Percentiles rank a stretch among this genome's conserved stretches.
These are phyloP conservation scores for Catocala fraxini DNA, from an alignment of 2,888 invertebrate species.

Conservation along the genomic window DNA sequence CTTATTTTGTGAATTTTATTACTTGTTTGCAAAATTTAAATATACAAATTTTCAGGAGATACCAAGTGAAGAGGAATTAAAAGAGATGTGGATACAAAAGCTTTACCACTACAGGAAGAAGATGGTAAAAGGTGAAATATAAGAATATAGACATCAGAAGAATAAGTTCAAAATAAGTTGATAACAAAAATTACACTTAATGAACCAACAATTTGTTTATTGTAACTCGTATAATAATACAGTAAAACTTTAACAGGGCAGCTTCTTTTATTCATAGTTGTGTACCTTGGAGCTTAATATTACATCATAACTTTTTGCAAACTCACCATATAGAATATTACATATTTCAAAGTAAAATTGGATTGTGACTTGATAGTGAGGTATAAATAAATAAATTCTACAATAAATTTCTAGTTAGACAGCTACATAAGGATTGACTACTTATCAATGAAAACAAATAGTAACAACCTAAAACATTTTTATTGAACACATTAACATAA, in stretches of 20 bases:
- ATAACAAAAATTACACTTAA: constrained; percentile 2
- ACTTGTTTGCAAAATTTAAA: no score
- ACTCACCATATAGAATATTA: not conserved
- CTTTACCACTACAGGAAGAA: constrained; percentile 89
- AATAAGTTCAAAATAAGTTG: not conserved
- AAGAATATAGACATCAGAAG: constrained; percentile 35
- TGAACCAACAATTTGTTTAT: constrained; percentile 36
- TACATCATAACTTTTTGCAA: not conserved
- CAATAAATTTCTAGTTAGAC: not conserved
- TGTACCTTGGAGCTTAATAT: not conserved
- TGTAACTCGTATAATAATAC: constrained; percentile 41
- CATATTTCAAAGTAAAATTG: no score
- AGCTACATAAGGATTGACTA: not conserved
- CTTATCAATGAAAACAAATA: constrained; percentile 54
- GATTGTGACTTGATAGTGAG: no score
- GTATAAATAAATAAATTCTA: no score
- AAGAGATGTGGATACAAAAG: constrained; percentile 93
- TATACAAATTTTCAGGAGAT: constrained; percentile 87
- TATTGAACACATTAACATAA: constrained; percentile 78
- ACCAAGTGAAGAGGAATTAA: constrained; percentile 89
- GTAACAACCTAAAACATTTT: constrained; percentile 70
- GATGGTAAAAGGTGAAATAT: constrained; percentile 84
- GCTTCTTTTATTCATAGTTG: constrained; percentile 8
- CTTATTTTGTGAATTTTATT: no score
- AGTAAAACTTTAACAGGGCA: not conserved